Base-by-base conservation (phyloP, 2,888 invertebrate genomes). In the Apotomis capreana region DNA sequence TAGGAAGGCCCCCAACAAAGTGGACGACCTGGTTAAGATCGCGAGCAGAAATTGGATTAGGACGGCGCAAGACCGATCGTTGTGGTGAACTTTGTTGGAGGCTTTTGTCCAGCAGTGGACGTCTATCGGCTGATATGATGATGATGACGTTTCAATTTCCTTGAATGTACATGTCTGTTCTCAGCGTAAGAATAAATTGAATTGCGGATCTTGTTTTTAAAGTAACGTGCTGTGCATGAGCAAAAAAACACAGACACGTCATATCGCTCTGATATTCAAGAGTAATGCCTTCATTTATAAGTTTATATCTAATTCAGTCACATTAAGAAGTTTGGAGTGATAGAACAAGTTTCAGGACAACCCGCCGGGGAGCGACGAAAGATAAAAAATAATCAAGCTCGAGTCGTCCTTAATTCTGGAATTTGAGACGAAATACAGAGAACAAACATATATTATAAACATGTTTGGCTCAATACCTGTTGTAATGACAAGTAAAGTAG, bases 311-410 rank as follows among this genome's bases (percentile, higher is more conserved):
- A 71, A 74, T 75, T 75, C 70, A 71, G 69, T 67, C 61, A 68
- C 70, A 75, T 74, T 70, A 65, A 70, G 62, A 68, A 64, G 70
- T 64, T 74, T 60, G 68, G 44, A 70, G 65, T 73, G 75, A 75
- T 73, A 68, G 68, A 51, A 71, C 69, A 69, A 74, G 70, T 73
- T 74, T 74, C 10, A 58, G 57, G 59, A 64, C 67, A 67, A 59
- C 67, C 54, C 64, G 59, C 62, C 13, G 40, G 60, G 40, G 63
- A 60, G 68, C 36, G 40, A 46, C 36, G 37, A 62, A 69, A 51
- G 62, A 70, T 70, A 73, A 67, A 65, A 68, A 68, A 65, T 51
- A 57, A 49, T 57, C 51, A 71, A 71, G 61, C 40, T 52, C 60
- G 67, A 71, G 40, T 26, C 26, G n/a, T 26, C n/a, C 52, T 46